Evolutionary conservation across 1,140 invertebrate genomes (phyloP).

Genomic region (Popillia japonica): DNA sequence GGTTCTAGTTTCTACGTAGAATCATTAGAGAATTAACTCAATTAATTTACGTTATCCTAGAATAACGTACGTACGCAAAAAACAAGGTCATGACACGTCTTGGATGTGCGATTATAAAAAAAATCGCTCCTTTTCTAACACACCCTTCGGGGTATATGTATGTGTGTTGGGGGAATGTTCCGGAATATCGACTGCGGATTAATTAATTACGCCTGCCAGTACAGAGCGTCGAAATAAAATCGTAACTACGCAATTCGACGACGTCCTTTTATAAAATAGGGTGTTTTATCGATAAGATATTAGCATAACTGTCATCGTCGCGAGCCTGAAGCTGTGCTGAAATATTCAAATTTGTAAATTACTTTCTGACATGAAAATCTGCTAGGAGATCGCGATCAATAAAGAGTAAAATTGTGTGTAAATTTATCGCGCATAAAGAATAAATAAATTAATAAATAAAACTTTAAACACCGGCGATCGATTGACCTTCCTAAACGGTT

Average conservation of each 20-base stretch:
- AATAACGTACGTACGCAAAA: no score
- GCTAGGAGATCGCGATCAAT: not conserved
- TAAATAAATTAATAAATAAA: no score
- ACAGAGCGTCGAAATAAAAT: not conserved
- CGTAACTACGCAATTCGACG: not conserved
- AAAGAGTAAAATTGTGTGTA: no score
- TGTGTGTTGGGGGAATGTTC: not conserved
- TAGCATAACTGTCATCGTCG: not conserved
- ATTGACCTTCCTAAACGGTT: not conserved
- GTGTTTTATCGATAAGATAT: not conserved
- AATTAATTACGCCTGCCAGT: not conserved
- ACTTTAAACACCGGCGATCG: no score
- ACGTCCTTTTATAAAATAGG: not conserved
- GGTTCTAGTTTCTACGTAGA: no score
- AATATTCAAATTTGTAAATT: not conserved
- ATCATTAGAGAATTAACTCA: no score
- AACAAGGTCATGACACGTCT: no score
- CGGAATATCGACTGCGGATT: not conserved
- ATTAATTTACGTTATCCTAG: no score
- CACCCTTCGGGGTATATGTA: no score
- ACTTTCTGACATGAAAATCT: not conserved
- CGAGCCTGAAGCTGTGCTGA: not conserved
- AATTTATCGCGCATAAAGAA: no score
- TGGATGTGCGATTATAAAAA: no score
- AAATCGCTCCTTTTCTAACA: no score